These are phyloP conservation scores for Pimephales promelas DNA, from an alignment of 2,113 vertebrate species.

Conservation along the genomic window DNA sequence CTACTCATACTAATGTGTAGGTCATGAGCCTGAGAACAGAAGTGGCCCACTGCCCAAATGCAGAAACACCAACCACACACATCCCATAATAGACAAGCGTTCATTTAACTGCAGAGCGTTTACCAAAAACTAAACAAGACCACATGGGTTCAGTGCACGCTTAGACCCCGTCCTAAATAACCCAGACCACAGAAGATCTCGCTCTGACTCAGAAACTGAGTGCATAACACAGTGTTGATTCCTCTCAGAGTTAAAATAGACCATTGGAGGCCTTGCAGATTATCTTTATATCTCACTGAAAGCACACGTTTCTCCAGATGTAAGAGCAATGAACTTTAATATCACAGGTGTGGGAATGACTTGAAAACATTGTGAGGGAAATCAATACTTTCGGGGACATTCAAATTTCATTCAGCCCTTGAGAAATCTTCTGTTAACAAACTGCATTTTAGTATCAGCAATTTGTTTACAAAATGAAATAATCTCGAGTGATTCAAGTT, in stretches of 20 bases:
- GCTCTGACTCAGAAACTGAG: neutral
- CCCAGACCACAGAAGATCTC: conserved; percentile 10
- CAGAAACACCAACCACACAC: neutral
- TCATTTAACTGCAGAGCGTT: neutral
- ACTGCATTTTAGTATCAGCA: neutral
- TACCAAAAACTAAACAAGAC: neutral
- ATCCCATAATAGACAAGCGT: neutral
- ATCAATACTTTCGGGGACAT: neutral
- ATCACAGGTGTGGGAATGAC: neutral
- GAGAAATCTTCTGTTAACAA: neutral
- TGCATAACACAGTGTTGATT: neutral
- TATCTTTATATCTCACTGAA: neutral
- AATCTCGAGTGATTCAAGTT: neutral
- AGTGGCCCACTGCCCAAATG: neutral
- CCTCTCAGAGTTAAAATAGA: neutral
- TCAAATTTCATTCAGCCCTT: neutral
- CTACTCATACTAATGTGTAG: too few species aligned
- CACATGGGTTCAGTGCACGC: neutral
- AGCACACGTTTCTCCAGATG: neutral
- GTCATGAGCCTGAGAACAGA: neutral
- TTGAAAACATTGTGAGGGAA: neutral
- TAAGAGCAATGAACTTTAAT: neutral
- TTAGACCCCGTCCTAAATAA: neutral
- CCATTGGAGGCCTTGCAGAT: neutral
- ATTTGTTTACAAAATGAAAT: neutral